Conservation (phyloP, 2,888 invertebrate genomes). For the Hyppa rectilinea region DNA sequence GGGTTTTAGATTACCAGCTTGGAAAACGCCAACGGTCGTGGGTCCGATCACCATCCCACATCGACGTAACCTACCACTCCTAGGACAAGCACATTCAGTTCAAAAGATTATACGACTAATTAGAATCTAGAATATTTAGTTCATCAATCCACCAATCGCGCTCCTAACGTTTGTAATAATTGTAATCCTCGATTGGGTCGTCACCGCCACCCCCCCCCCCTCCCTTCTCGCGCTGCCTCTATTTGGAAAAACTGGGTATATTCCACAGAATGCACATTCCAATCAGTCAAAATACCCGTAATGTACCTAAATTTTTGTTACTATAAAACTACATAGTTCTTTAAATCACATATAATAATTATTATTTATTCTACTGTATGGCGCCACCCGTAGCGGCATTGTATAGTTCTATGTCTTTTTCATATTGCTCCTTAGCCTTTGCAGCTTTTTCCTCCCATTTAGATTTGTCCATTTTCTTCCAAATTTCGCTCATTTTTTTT, state of each 20-base stretch:
- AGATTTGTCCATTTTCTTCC: constrained; percentile 97
- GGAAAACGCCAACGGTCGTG: neutral
- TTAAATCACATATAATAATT: neutral
- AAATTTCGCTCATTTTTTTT: constrained; percentile 98
- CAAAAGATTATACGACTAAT: neutral
- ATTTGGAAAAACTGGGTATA: too few species aligned
- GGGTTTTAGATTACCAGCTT: neutral
- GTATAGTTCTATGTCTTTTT: constrained; percentile 96
- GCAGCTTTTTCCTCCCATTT: constrained; percentile 98
- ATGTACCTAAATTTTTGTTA: too few species aligned
- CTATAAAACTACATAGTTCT: neutral
- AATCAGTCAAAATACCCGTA: too few species aligned
- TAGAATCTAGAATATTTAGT: neutral
- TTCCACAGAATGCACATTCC: too few species aligned
- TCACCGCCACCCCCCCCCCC: too few species aligned
- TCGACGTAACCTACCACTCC: neutral
- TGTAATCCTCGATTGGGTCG: neutral
- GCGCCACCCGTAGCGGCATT: constrained; percentile 93
- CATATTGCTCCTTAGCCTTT: constrained; percentile 97
- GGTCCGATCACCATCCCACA: neutral
- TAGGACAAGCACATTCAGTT: neutral
- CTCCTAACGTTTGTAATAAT: neutral
- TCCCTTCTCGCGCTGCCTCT: too few species aligned
- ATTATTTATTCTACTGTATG: neutral
- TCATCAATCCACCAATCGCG: neutral